These are phyloP conservation scores for Phataginus tricuspis DNA, from an alignment of 2,797 vertebrate species.

Conservation along the genomic window DNA sequence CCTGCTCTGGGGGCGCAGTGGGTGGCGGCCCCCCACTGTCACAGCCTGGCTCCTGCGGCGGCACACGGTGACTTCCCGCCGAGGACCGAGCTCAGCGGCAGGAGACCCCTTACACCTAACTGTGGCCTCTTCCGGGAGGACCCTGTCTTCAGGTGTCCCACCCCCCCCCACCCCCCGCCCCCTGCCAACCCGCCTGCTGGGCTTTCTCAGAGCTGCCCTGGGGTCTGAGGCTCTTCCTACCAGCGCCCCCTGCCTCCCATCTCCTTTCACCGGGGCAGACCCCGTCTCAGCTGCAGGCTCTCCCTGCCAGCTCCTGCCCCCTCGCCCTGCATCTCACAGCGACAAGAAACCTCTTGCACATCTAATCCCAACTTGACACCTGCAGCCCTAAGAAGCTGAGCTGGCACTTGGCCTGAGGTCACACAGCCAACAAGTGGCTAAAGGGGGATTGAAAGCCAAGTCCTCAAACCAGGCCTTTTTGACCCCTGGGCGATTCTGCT, in stretches of 20 bases:
- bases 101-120: neutral
- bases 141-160: neutral
- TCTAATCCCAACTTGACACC: neutral
- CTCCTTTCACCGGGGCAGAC: neutral
- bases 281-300: neutral
- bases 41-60: neutral
- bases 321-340: neutral
- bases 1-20: fast-evolving
- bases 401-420: neutral
- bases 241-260: fast-evolving
- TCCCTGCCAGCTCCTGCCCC: neutral
- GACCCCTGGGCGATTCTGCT: neutral
- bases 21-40: no score
- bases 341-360: neutral
- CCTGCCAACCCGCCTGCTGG: neutral
- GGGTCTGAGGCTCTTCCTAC: neutral
- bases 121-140: neutral
- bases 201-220: no score
- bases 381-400: neutral
- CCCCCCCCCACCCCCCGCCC: no score
- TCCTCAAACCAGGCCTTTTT: neutral
- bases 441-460: neutral
- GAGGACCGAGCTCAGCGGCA: no score
- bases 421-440: neutral
- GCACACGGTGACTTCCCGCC: neutral